Evolutionary conservation across 2,888 invertebrate species (phyloP), one percentile per base, ranked within the genome.

Genomic region (Lithophane ornitopus): DNA sequence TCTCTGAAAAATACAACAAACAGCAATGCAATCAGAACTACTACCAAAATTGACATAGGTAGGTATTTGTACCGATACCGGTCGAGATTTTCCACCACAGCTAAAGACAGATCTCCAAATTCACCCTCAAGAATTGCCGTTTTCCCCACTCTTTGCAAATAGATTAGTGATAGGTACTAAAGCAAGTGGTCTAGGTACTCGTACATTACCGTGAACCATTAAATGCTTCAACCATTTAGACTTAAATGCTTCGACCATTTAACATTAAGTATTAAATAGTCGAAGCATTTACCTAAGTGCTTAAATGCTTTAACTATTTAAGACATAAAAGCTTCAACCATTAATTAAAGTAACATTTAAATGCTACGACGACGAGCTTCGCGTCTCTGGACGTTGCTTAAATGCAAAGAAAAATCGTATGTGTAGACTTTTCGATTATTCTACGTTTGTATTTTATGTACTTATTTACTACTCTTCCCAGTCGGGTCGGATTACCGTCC

Each of bases 331-430:
- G 14, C 46, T 19, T 34, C 0, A 28, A 52, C 49, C 22, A 7
- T 34, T 34, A 46, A 14, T 46, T 14, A 16, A 16, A 67, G 3
- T 4, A 16, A 41, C 41, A 65, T 22, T 8, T 46, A 22, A 28
- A 65, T 46, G 62, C 41, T 44, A 63, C 11, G 41, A 11, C n/a
- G 41, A 41, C 41, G 41, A 41, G 41, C 41, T 19, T 19, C 4
- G 16, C 3, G 26, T 19, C 9, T 44, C 44, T 49, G 14, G 22
- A 22, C 41, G 11, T 19, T 26, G 11, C 19, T 44, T 63, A 19
- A 19, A 49, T 46, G 11, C 28, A n/a, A 16, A n/a, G 16, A 44
- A 34, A 90, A 76, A 90, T 39, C 39, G 49, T 8, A 49, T 7
- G 19, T 49, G 49, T 49, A 8, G 8, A 2, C 49, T 49, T 49